phyloP scores from a whole-genome alignment of 2,797 vertebrate species.

The Myotis findleyi region DNA sequence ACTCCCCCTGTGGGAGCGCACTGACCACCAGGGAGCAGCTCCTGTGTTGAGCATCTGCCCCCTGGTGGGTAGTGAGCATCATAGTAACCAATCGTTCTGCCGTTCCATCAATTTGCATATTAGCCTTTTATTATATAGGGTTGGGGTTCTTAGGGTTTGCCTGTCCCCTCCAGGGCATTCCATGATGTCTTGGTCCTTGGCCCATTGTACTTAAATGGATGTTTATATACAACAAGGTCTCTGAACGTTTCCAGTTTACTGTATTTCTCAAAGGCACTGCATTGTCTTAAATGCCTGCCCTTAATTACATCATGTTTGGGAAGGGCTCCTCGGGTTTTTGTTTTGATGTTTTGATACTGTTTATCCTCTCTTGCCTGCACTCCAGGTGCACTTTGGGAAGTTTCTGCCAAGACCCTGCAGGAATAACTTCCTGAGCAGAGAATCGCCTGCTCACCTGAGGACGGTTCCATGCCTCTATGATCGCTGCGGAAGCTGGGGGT shows the following conservation, averaged over 20 bases:
- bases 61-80: no score
- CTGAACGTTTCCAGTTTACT: background rate
- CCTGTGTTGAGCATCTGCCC: no score
- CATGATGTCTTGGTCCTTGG: fast-evolving
- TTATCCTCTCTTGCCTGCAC: background rate
- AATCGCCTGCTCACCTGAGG: background rate
- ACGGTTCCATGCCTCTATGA: background rate
- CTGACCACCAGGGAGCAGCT: no score
- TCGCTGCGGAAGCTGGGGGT: background rate
- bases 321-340: background rate
- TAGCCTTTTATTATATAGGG: no score
- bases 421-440: background rate
- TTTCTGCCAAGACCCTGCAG: no score
- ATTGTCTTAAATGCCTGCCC: background rate
- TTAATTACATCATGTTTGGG: background rate
- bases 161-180: background rate
- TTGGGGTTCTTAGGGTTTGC: background rate
- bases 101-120: no score
- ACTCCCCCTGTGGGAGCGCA: no score
- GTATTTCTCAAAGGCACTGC: background rate
- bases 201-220: no score
- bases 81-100: no score
- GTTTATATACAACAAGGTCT: background rate
- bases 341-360: background rate
- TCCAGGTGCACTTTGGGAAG: background rate